Percentiles rank a stretch among this genome's conserved stretches.
Evolutionary conservation across 1,140 invertebrate species (phyloP).

Genomic region (Rhyacophila brunnea): DNA sequence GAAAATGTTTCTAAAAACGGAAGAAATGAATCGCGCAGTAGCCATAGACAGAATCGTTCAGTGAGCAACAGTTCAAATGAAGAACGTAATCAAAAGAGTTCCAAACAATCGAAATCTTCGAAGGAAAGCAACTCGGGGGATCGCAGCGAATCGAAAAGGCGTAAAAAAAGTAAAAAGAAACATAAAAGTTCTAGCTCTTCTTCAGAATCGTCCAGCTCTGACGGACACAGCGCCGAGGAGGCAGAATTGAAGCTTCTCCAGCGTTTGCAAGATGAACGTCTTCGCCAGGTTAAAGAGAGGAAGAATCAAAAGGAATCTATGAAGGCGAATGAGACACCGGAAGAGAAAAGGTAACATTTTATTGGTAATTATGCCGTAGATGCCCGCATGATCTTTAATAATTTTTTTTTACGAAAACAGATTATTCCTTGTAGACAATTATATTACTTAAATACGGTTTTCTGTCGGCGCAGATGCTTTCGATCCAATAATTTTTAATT

Average conservation of each 20-base stretch:
- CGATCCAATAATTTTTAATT: no score
- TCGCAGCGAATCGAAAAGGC: conserved; percentile 12
- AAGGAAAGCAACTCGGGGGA: background rate
- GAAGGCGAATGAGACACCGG: conserved; percentile 91
- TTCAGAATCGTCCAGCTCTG: conserved; percentile 35
- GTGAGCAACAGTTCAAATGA: conserved; percentile 8
- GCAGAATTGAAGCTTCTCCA: conserved; percentile 68
- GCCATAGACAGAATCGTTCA: background rate
- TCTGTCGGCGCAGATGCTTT: no score
- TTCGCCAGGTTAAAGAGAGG: conserved; percentile 64
- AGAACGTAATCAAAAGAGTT: background rate
- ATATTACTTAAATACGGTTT: no score
- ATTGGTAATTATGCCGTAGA: no score
- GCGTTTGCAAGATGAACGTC: conserved; percentile 69
- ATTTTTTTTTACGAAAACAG: no score
- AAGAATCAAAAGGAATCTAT: conserved; percentile 76
- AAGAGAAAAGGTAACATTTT: conserved; percentile 86
- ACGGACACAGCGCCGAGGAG: conserved; percentile 44
- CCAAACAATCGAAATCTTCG: background rate
- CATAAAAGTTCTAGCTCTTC: conserved; percentile 38
- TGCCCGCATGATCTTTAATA: no score
- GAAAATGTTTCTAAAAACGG: background rate
- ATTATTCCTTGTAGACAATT: no score
- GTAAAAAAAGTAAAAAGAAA: conserved; percentile 45
- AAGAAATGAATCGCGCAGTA: background rate